A percentile compares a stretch with the other conserved stretches of the same genome.
Conservation (phyloP, 2,797 vertebrate species). For the Phrynocephalus vlangalii region DNA sequence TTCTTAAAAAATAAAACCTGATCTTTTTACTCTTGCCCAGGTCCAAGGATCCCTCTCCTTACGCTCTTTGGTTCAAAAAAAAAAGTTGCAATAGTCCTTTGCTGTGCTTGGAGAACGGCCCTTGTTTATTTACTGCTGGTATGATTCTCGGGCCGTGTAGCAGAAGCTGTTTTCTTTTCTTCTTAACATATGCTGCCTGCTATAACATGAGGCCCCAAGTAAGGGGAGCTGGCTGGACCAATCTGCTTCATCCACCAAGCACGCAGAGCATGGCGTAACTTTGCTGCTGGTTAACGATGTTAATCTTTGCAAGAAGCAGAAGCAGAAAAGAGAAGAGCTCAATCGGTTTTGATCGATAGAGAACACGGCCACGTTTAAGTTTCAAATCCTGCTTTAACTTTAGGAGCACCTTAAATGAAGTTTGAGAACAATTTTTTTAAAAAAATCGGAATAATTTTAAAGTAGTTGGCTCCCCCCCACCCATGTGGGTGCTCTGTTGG, state of each 20-base stretch:
- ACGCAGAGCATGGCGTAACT: neutral
- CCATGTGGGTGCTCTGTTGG: neutral
- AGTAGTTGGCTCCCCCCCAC: too few relatives aligned
- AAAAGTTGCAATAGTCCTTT: slow-evolving; percentile 13
- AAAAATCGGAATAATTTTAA: too few relatives aligned
- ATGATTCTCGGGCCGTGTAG: slow-evolving; percentile 20
- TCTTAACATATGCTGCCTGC: slow-evolving; percentile 1
- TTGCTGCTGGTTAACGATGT: neutral
- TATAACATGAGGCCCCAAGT: slow-evolving; percentile 30
- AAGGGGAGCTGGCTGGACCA: slow-evolving; percentile 17
- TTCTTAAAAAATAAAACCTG: too few relatives aligned
- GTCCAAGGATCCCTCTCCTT: neutral
- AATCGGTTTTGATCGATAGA: neutral
- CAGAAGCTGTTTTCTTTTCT: slow-evolving; percentile 27
- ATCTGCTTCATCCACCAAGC: slow-evolving; percentile 8
- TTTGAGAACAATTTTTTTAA: too few relatives aligned
- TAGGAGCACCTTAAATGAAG: neutral
- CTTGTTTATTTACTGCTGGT: slow-evolving; percentile 43
- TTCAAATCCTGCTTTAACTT: neutral
- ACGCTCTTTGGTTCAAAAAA: neutral
- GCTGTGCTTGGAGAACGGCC: slow-evolving; percentile 26
- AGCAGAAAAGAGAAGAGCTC: neutral
- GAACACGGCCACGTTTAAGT: neutral
- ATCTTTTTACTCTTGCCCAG: neutral
- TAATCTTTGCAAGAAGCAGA: neutral